phyloP scores from a whole-genome alignment of 2,888 invertebrate species.

The Melinopterus prodromus region DNA sequence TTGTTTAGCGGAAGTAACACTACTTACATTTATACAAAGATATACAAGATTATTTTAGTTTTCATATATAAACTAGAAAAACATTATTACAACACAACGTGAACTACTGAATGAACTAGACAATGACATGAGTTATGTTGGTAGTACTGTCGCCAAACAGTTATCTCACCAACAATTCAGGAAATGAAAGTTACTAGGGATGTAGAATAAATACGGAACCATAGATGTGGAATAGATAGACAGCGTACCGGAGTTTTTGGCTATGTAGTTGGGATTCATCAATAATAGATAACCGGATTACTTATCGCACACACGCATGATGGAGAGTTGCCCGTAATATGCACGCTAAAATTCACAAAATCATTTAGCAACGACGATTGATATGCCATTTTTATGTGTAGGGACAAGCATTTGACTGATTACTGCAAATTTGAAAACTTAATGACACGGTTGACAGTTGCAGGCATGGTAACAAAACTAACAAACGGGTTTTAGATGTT shows the following conservation, averaged over 20 bases:
- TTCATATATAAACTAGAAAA: constrained; percentile 45
- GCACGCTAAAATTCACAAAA: not conserved
- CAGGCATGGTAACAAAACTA: not conserved
- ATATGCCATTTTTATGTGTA: not conserved
- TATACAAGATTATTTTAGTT: constrained; percentile 31
- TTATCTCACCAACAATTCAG: constrained; percentile 5
- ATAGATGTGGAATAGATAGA: not conserved
- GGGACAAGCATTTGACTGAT: constrained; percentile 4
- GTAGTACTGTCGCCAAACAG: constrained; percentile 16
- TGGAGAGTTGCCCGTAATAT: not conserved
- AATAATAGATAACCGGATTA: not conserved
- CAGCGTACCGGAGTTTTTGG: not conserved
- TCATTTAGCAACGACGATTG: not conserved
- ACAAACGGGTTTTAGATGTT: too few relatives aligned
- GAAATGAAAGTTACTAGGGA: constrained; percentile 12
- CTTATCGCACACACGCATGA: not conserved
- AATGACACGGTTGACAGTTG: not conserved
- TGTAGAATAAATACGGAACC: not conserved
- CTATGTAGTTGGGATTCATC: not conserved
- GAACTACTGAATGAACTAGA: constrained; percentile 38
- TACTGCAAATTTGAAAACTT: constrained; percentile 4
- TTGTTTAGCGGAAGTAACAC: constrained; percentile 6
- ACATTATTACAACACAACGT: constrained; percentile 45
- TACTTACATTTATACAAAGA: constrained; percentile 36
- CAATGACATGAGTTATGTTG: constrained; percentile 42